phyloP scores from a whole-genome alignment of 2,113 vertebrate genomes.

The Lucifuga dentata region DNA sequence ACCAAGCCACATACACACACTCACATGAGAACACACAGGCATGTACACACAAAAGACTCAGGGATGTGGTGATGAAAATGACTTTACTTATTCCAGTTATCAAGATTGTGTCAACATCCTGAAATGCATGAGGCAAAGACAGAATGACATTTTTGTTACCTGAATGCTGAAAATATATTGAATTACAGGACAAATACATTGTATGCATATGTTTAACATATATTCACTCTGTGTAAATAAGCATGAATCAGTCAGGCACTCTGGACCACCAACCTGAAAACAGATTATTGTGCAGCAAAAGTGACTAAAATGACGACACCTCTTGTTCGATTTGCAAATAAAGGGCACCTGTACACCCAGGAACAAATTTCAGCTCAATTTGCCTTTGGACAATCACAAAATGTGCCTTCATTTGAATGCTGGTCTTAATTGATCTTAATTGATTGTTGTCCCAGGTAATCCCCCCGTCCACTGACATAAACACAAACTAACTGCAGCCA shows the following conservation, averaged over 20 bases:
- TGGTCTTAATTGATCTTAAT: slow-evolving; percentile 17
- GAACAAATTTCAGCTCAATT: slow-evolving; percentile 9
- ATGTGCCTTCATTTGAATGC: not conserved
- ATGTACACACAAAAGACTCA: slow-evolving; percentile 15
- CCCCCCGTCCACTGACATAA: slow-evolving; percentile 2
- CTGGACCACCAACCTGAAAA: not conserved
- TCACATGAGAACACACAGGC: slow-evolving; percentile 9
- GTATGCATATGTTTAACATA: too few species aligned
- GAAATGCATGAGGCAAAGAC: too few species aligned
- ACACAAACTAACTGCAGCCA: not conserved
- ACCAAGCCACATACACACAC: slow-evolving; percentile 2
- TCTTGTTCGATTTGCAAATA: slow-evolving; percentile 12
- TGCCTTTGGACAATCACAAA: slow-evolving; percentile 27
- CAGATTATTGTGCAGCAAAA: not conserved
- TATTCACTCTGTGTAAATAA: too few species aligned
- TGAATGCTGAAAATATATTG: too few species aligned
- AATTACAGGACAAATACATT: too few species aligned
- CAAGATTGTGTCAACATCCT: too few species aligned
- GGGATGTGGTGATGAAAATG: too few species aligned
- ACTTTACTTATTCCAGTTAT: too few species aligned
- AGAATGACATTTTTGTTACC: too few species aligned
- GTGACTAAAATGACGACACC: slow-evolving; percentile 1
- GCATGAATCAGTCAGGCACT: not conserved
- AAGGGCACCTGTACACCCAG: not conserved
- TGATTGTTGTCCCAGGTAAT: slow-evolving; percentile 44